These are phyloP conservation scores for Pomatorhinus ruficollis DNA, from an alignment of 2,113 vertebrate genomes.

Conservation along the genomic window DNA sequence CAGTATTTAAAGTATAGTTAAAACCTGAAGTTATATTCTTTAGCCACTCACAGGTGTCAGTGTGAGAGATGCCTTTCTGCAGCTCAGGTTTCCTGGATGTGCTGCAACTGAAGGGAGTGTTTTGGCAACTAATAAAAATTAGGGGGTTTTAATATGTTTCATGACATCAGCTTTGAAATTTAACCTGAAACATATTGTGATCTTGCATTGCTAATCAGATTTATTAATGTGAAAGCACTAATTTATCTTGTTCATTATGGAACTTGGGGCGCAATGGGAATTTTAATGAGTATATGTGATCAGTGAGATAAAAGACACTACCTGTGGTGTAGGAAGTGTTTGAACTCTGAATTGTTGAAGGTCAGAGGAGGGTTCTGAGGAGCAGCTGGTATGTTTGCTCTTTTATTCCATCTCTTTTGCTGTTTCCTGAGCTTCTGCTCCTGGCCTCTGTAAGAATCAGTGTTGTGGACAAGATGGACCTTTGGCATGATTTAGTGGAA, in stretches of 20 bases:
- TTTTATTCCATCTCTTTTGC: not conserved
- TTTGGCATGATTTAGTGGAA: not conserved
- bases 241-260: not conserved
- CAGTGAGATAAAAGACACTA: not conserved
- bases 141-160: not conserved
- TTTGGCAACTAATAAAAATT: not conserved
- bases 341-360: not conserved
- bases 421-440: not conserved
- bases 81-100: not conserved
- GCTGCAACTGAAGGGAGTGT: not conserved
- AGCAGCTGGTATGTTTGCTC: not conserved
- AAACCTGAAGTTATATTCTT: not conserved
- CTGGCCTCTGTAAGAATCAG: not conserved
- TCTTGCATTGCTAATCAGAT: not conserved
- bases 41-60: not conserved
- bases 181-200: not conserved
- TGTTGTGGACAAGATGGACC: not conserved
- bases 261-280: not conserved
- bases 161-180: not conserved
- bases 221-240: not conserved
- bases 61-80: not conserved
- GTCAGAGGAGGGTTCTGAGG: not conserved
- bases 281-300: not conserved
- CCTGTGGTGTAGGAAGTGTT: not conserved
- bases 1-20: fast-evolving